phyloP scores from a whole-genome alignment of 2,797 vertebrate species.

The Etheostoma nigrum region DNA sequence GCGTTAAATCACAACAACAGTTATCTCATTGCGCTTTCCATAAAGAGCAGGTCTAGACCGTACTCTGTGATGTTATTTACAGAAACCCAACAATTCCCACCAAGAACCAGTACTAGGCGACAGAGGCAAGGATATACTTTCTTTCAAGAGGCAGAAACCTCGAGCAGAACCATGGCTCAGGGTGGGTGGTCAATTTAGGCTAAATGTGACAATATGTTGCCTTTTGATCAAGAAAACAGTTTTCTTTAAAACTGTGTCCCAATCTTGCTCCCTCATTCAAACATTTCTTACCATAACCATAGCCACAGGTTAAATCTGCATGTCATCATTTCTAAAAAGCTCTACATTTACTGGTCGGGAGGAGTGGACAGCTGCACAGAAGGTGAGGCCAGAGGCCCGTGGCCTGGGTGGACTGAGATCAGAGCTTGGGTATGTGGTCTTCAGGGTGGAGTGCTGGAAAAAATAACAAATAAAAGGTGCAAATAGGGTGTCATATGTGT shows the following conservation, averaged over 20 bases:
- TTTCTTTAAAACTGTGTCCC: not conserved
- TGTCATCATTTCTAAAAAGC: conserved; percentile 12
- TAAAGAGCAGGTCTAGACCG: too few species aligned
- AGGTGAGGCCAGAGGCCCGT: conserved; percentile 52
- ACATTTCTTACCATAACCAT: not conserved
- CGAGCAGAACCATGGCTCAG: too few species aligned
- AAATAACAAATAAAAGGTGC: conserved; percentile 14
- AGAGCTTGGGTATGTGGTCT: conserved; percentile 12
- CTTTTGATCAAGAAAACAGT: too few species aligned
- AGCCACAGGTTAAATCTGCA: conserved; percentile 27
- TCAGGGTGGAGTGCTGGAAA: conserved; percentile 42
- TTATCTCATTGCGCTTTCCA: too few species aligned
- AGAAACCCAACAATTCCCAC: too few species aligned
- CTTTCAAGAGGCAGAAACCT: too few species aligned
- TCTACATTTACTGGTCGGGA: conserved; percentile 24
- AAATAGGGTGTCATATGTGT: conserved; percentile 6
- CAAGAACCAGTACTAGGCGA: too few species aligned
- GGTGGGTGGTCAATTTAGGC: too few species aligned
- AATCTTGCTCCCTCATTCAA: not conserved
- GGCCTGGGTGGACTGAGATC: conserved; percentile 40
- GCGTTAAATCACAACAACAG: too few species aligned
- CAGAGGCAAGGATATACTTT: too few species aligned
- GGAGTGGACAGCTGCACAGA: conserved; percentile 19
- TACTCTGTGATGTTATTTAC: too few species aligned
- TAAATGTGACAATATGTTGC: too few species aligned